A percentile compares a stretch with the other conserved stretches of the same genome.
phyloP scores from a whole-genome alignment of 1,140 invertebrate species.

The Bombus superbus region DNA sequence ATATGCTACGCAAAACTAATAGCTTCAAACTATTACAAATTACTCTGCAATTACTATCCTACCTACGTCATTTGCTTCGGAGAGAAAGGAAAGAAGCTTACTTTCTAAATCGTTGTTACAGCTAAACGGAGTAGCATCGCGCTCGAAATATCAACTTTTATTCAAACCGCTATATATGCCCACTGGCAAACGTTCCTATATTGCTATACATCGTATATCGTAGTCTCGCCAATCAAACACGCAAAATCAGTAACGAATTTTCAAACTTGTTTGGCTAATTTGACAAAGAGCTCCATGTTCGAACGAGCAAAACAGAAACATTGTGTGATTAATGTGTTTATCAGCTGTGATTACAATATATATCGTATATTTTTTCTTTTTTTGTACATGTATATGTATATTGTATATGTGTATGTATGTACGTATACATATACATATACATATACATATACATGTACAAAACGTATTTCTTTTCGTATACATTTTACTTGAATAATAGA shows the following conservation, averaged over 20 bases:
- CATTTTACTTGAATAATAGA: background rate
- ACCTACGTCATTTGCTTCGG: background rate
- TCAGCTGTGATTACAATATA: background rate
- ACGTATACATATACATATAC: no score
- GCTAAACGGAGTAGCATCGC: background rate
- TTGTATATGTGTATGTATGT: no score
- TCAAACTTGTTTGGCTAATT: background rate
- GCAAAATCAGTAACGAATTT: background rate
- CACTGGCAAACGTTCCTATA: background rate
- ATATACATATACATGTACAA: no score
- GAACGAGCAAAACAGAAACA: background rate
- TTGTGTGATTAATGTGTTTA: background rate
- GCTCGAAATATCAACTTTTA: background rate
- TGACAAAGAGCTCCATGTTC: background rate
- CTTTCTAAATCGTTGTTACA: background rate
- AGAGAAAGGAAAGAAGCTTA: background rate
- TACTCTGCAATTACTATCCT: background rate
- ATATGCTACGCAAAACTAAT: background rate
- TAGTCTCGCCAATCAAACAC: background rate
- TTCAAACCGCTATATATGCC: no score
- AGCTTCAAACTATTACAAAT: background rate
- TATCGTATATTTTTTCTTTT: no score
- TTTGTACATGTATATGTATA: no score
- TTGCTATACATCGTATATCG: background rate
- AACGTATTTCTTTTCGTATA: background rate